Evolutionary conservation across 2,888 invertebrate species (phyloP), one percentile per base, ranked within the genome.

Genomic region (Parnassius glacialis): DNA sequence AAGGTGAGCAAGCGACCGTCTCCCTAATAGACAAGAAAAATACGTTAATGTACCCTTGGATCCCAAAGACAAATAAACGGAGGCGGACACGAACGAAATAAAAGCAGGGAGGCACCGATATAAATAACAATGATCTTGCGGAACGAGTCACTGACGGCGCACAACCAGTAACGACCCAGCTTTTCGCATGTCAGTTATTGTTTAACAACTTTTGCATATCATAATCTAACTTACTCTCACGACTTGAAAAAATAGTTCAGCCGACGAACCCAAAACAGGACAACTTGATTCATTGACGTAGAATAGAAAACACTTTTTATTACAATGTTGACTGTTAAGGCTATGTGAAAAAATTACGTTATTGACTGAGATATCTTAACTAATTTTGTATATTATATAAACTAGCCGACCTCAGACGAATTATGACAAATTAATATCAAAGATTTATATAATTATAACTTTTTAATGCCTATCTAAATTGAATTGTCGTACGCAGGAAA

Each of bases 21-120:
- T 81, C 81, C 83, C 85, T 91, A 90, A 90, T 90, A 90, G 86
- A 88, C 86, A 91, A 91, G 90, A 90, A 91, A 91, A 91, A 91
- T 90, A 90, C 90, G 89, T 88, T 90, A 90, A 90, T 91, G 86
- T 90, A 90, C 87, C 87, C 87, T 83, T 84, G 84, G 88, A 90
- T 86, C 84, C 84, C 83, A 75, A 90, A 90, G 89, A 91, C 89
- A 91, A 91, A 91, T 88, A 91, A 90, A 90, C 82, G 75, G 81
- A 81, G 79, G 81, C 83, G 82, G 85, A 87, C 87, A 48, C 86
- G 81, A 87, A 82, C 80, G 83, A 84, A 87, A 89, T 90, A 88
- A 88, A 48, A 86, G 81, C 84, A 77, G 83, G 82, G 83, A 83
- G 82, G 80, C 80, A 78, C 76, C 70, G 84, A 81, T 83, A 90